phyloP scores from a whole-genome alignment of 2,888 invertebrate species.

The Callyntrura guangdongensis region DNA sequence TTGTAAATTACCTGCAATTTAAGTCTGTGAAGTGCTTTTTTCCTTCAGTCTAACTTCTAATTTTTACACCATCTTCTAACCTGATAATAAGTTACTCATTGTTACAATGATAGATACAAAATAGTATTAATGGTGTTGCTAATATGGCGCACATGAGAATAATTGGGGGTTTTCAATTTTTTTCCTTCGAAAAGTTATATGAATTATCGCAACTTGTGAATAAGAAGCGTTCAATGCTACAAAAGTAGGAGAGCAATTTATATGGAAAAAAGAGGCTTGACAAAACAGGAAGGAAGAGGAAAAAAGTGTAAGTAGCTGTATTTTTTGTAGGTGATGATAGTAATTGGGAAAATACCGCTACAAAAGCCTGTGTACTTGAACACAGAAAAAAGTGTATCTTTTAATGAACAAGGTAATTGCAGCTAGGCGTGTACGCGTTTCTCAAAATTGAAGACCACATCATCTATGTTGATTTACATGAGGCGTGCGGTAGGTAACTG shows the following conservation, averaged over 20 bases:
- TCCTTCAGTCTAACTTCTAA: too few relatives aligned
- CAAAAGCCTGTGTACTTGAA: conserved; percentile 9
- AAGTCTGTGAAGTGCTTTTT: too few relatives aligned
- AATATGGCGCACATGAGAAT: not conserved
- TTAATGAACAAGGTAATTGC: conserved; percentile 68
- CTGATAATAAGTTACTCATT: not conserved
- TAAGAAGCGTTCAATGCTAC: conserved; percentile 52
- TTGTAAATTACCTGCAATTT: too few relatives aligned
- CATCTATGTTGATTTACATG: conserved; percentile 4
- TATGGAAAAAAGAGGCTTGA: conserved; percentile 23
- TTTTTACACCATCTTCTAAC: not conserved
- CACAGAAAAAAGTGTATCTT: conserved; percentile 31
- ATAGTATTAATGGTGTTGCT: not conserved
- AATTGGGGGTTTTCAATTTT: not conserved
- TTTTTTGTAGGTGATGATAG: conserved; percentile 35
- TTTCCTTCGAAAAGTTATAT: conserved; percentile 40
- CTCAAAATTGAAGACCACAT: conserved; percentile 49
- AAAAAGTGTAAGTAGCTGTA: conserved; percentile 8
- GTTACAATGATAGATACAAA: not conserved
- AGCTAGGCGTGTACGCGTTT: conserved; percentile 66
- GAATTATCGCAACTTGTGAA: conserved; percentile 43
- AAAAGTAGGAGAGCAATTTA: not conserved
- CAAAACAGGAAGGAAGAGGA: conserved; percentile 63
- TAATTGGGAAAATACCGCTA: conserved; percentile 58
- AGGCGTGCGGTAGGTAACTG: conserved; percentile 63